Conservation (phyloP, 1,140 invertebrate genomes). For the Cherax quadricarinatus region DNA sequence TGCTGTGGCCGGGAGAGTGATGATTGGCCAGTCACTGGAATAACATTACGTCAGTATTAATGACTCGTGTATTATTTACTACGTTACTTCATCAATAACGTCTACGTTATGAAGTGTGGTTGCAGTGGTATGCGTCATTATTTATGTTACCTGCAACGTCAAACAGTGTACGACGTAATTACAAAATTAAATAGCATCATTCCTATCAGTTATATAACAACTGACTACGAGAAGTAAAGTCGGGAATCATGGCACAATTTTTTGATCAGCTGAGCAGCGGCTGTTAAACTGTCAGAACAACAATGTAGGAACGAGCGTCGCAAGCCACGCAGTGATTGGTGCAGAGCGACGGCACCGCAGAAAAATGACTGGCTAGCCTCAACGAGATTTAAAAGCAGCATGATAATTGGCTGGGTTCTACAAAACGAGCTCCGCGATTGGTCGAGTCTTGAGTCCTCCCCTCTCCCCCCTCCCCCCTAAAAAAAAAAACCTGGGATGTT, state of each 20-base stretch:
- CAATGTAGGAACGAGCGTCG: too few species aligned
- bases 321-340: background rate
- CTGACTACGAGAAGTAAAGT: background rate
- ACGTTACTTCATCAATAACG: background rate
- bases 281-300: background rate
- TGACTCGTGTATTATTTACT: background rate
- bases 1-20: background rate
- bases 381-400: background rate
- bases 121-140: background rate
- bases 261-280: background rate
- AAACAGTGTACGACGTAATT: background rate
- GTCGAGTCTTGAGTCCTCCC: background rate
- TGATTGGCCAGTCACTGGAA: background rate
- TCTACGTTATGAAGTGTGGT: background rate
- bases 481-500: too few species aligned
- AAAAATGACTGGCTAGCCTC: background rate
- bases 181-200: background rate
- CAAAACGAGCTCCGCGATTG: background rate
- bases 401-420: background rate
- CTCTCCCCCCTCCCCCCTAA: too few species aligned
- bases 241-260: too few species aligned
- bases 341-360: background rate
- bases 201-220: background rate
- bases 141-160: background rate
- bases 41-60: background rate